Conservation (phyloP, 2,113 vertebrate genomes). For the Semnopithecus entellus region DNA sequence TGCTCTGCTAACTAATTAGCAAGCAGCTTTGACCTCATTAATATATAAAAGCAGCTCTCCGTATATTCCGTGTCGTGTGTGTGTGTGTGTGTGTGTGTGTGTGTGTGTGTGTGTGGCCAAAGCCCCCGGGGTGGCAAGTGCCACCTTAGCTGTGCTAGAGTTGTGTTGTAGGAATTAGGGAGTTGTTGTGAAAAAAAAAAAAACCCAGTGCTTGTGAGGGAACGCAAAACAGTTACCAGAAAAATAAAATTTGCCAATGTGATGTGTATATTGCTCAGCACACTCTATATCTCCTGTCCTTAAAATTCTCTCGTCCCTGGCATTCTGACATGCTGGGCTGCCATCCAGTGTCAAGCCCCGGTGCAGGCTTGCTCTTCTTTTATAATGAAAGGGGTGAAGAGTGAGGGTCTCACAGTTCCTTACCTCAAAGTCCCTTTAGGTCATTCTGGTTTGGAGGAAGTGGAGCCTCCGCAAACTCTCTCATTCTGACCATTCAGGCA, state of each 20-base stretch:
- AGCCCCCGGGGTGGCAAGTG: constrained; percentile 66
- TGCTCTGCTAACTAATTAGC: constrained; percentile 69
- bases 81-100: background rate
- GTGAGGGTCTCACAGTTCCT: background rate
- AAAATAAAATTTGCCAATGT: constrained; percentile 73
- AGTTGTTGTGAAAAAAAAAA: constrained; percentile 72
- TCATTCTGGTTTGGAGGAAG: constrained; percentile 17
- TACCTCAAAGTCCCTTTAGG: background rate
- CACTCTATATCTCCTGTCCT: constrained; percentile 32
- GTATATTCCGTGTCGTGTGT: constrained; percentile 74
- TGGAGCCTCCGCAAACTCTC: constrained; percentile 19
- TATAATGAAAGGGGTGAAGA: background rate
- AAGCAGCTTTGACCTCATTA: constrained; percentile 72
- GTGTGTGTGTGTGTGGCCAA: constrained; percentile 23
- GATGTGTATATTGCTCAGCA: constrained; percentile 24
- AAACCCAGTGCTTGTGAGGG: constrained; percentile 69
- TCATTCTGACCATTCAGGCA: constrained; percentile 42
- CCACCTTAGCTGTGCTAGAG: constrained; percentile 75
- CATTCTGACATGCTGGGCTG: constrained; percentile 57
- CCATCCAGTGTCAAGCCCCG: background rate
- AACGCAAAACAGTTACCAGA: constrained; percentile 72
- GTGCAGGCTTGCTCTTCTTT: constrained; percentile 11
- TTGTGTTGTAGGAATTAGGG: constrained; percentile 81
- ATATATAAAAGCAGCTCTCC: constrained; percentile 71
- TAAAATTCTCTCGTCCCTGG: constrained; percentile 50